These are phyloP conservation scores for Caenorhabditis plicata DNA, from an alignment of 2,888 invertebrate genomes.

Conservation along the genomic window DNA sequence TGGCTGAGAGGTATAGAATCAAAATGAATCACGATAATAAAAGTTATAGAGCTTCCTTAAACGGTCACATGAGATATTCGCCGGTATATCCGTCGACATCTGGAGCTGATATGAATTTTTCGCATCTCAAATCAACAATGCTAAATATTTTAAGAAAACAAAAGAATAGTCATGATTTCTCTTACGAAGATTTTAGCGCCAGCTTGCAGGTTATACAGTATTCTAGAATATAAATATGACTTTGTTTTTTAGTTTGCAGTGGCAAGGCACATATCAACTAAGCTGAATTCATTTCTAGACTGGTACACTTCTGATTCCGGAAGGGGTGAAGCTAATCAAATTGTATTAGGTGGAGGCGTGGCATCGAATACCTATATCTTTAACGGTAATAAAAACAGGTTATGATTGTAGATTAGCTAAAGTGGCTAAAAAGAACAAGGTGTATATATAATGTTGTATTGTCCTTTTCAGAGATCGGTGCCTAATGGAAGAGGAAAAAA, in stretches of 20 bases:
- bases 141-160: slow-evolving; percentile 15
- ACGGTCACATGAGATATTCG: slow-evolving; percentile 29
- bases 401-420: too few species aligned
- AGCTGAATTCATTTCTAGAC: slow-evolving; percentile 35
- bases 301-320: slow-evolving; percentile 1
- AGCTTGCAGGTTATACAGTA: slow-evolving; percentile 17
- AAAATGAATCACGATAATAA: too few species aligned
- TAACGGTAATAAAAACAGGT: slow-evolving; percentile 32
- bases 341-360: slow-evolving; percentile 62
- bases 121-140: slow-evolving; percentile 43
- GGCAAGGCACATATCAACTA: slow-evolving; percentile 37
- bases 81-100: slow-evolving; percentile 18
- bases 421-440: too few species aligned
- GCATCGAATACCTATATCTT: slow-evolving; percentile 54
- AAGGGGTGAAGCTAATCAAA: slow-evolving; percentile 4
- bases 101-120: slow-evolving; percentile 43
- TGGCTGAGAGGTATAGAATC: slow-evolving; percentile 21
- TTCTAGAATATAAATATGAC: background rate
- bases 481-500: too few species aligned
- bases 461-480: too few species aligned
- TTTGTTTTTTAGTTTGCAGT: slow-evolving; percentile 29
- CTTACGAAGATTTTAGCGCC: slow-evolving; percentile 36
- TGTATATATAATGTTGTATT: too few species aligned
- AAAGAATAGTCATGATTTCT: slow-evolving; percentile 4
- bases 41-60: slow-evolving; percentile 15